Base-by-base conservation (phyloP, 2,113 vertebrate genomes). In the Clarias macrocephalus region DNA sequence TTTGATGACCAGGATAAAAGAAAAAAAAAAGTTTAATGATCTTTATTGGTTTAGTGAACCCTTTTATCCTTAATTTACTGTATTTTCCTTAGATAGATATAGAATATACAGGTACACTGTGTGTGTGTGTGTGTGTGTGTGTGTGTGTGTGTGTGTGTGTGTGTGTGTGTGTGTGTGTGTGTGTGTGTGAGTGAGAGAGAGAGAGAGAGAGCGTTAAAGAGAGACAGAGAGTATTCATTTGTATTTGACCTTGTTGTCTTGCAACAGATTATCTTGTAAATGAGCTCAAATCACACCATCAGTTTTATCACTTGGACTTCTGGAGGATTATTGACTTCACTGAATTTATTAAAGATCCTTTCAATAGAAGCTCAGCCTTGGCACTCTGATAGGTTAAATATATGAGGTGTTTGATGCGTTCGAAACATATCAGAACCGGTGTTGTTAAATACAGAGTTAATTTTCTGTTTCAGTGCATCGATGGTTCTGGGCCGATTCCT, bases 331-430 rank as follows among this genome's bases (percentile, higher is more conserved):
- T 88, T 79, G 87, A 88, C 48, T 86, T 79, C 33, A 18, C 75
- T 25, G 65, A 76, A 42, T 75, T 90, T 84, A 88, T 90, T 88
- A 86, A 57, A 52, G 65, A 72, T 42, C 11, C 57, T 73, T 73
- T 72, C n/a, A 57, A 28, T 70, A 59, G 57, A 18, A 79, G 42
- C 48, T 65, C 23, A n/a, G 3, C n/a, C 56, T 16, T 60, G 9
- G 30, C 54, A 33, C 12, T n/a, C 28, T 33, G 8, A 6, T 75
- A 9, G 21, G 52, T 37, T 48, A 62, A 60, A 76, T 23, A 9
- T 56, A 62, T 80, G 57, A 85, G 16, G 33, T 52, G 79, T 81
- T 48, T 48, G 6, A 48, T 48, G 0, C 48, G 6, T 48, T 48
- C 48, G 48, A 48, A 48, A 48, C 7, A 48, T 48, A 48, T 48